These are phyloP conservation scores for Poeciliopsis presidionis DNA, from an alignment of 2,797 vertebrate species.

Conservation along the genomic window DNA sequence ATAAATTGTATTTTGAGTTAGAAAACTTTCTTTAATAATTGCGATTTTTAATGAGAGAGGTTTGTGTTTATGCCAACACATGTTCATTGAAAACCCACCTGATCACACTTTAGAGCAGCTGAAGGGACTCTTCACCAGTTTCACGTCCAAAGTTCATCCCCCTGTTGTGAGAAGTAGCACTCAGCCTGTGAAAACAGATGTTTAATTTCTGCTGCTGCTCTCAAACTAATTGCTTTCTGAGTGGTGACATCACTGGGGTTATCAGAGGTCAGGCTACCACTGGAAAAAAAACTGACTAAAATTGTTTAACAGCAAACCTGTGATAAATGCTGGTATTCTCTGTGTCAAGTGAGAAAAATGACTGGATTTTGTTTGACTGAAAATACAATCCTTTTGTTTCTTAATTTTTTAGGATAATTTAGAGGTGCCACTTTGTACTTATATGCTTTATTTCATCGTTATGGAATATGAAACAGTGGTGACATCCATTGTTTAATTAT, in stretches of 20 bases:
- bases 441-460: background rate
- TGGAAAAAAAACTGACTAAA: constrained; percentile 1
- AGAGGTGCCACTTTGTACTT: background rate
- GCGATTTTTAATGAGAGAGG: background rate
- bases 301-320: constrained; percentile 16
- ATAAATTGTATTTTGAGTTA: background rate
- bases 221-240: constrained; percentile 17
- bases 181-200: constrained; percentile 33
- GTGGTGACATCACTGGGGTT: constrained; percentile 21
- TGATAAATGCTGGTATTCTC: background rate
- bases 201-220: constrained; percentile 34
- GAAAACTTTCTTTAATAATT: constrained; percentile 5
- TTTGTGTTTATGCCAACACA: constrained; percentile 5
- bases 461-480: background rate
- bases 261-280: constrained; percentile 7
- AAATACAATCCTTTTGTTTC: background rate
- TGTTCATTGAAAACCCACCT: constrained; percentile 20
- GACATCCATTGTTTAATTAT: background rate
- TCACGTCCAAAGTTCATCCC: constrained; percentile 22
- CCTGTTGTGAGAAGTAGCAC: constrained; percentile 13
- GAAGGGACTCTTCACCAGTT: constrained; percentile 37
- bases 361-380: constrained; percentile 1
- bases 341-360: background rate
- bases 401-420: background rate
- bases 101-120: constrained; percentile 25